These are phyloP conservation scores for Lasiurus cinereus DNA, from an alignment of 2,113 vertebrate species.

Conservation along the genomic window DNA sequence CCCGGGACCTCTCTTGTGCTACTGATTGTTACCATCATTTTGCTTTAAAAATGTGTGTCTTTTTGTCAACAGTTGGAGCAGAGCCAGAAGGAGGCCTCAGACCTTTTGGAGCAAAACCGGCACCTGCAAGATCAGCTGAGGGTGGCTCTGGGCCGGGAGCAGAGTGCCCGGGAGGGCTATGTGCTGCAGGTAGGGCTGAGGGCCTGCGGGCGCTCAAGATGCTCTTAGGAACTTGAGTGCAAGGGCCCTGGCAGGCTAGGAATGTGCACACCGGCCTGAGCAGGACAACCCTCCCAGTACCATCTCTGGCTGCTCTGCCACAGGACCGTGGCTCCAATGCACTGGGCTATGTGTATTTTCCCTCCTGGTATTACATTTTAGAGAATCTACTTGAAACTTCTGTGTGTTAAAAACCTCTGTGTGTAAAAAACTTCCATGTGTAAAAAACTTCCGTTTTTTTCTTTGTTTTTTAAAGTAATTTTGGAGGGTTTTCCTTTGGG, in stretches of 20 bases:
- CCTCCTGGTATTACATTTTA: neutral
- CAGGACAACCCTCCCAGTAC: no score
- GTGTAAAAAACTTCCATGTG: neutral
- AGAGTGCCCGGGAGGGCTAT: slow-evolving; percentile 96
- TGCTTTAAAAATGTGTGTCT: slow-evolving; percentile 1
- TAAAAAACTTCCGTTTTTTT: neutral
- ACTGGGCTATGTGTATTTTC: neutral
- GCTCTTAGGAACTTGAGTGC: slow-evolving; percentile 38
- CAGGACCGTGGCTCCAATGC: neutral
- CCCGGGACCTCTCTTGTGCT: neutral
- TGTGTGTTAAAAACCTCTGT: neutral
- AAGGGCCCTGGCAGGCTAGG: slow-evolving; percentile 7
- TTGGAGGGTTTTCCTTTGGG: neutral
- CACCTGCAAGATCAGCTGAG: slow-evolving; percentile 95
- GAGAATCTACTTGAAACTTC: neutral
- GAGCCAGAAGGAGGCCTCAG: slow-evolving; percentile 95
- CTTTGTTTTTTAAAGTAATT: neutral
- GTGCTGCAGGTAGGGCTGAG: slow-evolving; percentile 94
- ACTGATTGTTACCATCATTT: neutral
- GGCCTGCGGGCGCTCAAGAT: fast-evolving
- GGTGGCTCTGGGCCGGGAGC: slow-evolving; percentile 94
- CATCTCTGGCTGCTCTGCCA: neutral
- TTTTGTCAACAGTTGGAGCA: slow-evolving; percentile 91
- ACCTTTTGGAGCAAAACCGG: slow-evolving; percentile 95
- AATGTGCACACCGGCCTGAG: neutral